Conservation (phyloP, 1,140 invertebrate species). For the Zaprionus lachaisei region DNA sequence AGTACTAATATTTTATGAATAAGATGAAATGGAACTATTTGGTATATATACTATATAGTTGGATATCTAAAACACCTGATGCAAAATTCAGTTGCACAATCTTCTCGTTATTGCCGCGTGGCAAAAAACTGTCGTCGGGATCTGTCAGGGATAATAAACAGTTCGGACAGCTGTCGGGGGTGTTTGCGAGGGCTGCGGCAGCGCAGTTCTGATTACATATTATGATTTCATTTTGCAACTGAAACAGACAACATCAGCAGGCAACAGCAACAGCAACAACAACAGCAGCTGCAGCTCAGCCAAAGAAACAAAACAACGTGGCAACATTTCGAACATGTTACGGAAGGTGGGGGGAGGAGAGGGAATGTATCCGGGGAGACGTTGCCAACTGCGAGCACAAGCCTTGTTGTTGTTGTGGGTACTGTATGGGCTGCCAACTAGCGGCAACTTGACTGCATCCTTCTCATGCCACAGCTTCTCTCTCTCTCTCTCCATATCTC, state of each 20-base stretch:
- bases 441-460: slow-evolving; percentile 34
- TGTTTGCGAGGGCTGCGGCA: background rate
- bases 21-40: too few relatives aligned
- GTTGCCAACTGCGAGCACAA: slow-evolving; percentile 3
- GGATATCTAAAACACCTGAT: background rate
- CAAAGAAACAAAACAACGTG: slow-evolving; percentile 34
- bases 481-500: background rate
- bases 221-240: slow-evolving; percentile 47
- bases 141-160: slow-evolving; percentile 9
- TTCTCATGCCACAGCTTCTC: background rate
- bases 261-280: background rate
- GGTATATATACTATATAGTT: too few relatives aligned
- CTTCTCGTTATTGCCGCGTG: background rate
- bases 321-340: too few relatives aligned
- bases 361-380: too few relatives aligned
- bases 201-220: slow-evolving; percentile 48
- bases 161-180: background rate
- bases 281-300: background rate
- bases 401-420: slow-evolving; percentile 13
- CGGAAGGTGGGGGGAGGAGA: background rate
- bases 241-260: slow-evolving; percentile 15
- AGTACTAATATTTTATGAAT: too few relatives aligned
- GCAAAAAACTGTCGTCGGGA: background rate
- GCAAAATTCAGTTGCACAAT: background rate
- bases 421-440: slow-evolving; percentile 40